Percentiles rank a stretch among this genome's conserved stretches.
These are phyloP conservation scores for Capitulum mitella DNA, from an alignment of 2,888 invertebrate genomes.

Conservation along the genomic window DNA sequence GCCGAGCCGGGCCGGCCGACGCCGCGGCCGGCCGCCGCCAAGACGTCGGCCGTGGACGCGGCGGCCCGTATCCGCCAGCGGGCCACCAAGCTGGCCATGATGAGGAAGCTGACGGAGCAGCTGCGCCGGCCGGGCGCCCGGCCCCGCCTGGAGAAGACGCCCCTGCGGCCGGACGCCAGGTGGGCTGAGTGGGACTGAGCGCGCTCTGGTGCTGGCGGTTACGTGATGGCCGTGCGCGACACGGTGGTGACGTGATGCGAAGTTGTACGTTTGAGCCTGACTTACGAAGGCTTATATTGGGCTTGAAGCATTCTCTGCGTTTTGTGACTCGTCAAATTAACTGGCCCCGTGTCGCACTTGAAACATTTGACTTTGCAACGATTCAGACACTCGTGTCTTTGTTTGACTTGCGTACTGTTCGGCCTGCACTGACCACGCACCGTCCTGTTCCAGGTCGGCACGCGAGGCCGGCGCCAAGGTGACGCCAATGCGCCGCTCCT, in stretches of 20 bases:
- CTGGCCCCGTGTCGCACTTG: too few species aligned
- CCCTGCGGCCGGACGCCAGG: not conserved
- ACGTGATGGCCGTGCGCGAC: too few species aligned
- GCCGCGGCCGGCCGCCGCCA: not conserved
- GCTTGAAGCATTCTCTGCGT: too few species aligned
- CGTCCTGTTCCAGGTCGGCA: not conserved
- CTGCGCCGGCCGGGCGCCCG: not conserved
- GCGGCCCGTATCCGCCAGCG: not conserved
- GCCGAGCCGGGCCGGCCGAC: not conserved
- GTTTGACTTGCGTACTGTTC: too few species aligned
- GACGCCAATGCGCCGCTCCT: not conserved
- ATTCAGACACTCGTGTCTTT: too few species aligned
- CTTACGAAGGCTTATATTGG: too few species aligned
- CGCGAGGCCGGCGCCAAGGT: not conserved
- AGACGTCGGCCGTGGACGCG: not conserved
- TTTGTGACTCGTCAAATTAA: too few species aligned
- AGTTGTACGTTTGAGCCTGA: too few species aligned
- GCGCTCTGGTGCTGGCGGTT: not conserved
- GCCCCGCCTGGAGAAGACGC: not conserved
- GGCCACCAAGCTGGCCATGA: not conserved
- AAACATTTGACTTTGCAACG: too few species aligned
- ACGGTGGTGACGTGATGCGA: too few species aligned
- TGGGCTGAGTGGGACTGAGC: not conserved
- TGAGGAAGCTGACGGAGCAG: not conserved
- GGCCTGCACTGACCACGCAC: not conserved